These are phyloP conservation scores for Myanophis thanlyinensis DNA, from an alignment of 2,113 vertebrate genomes.

Conservation along the genomic window DNA sequence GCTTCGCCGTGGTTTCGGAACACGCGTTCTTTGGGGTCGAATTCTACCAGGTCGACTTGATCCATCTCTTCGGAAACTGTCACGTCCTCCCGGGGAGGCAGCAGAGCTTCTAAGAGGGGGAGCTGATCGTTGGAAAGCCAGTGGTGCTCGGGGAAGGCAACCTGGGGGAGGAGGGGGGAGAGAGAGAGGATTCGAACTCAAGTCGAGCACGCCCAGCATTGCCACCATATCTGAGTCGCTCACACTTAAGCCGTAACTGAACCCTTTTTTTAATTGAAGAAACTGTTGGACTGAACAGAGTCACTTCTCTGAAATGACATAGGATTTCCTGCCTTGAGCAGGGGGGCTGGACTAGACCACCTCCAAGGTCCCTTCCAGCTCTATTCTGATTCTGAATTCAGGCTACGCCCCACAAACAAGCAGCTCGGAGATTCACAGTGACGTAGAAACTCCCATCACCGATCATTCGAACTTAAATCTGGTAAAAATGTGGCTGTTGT, in stretches of 20 bases:
- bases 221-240: not conserved
- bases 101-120: slow-evolving; percentile 83
- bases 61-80: slow-evolving; percentile 91
- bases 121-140: slow-evolving; percentile 87
- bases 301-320: not conserved
- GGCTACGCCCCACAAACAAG: not conserved
- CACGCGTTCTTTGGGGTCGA: slow-evolving; percentile 70
- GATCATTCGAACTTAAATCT: not conserved
- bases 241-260: not conserved
- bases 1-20: slow-evolving; percentile 75
- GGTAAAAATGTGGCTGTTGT: not conserved
- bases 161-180: slow-evolving; percentile 68
- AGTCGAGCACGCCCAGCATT: not conserved
- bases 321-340: too few relatives aligned
- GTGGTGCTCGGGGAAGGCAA: slow-evolving; percentile 86
- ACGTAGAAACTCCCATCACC: not conserved
- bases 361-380: too few relatives aligned
- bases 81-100: slow-evolving; percentile 83
- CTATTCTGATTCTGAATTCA: not conserved
- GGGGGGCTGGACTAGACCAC: too few relatives aligned
- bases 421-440: not conserved
- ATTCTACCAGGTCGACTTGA: slow-evolving; percentile 86
- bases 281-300: not conserved
- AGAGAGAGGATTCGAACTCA: not conserved
- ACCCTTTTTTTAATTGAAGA: not conserved